Base-by-base conservation (phyloP, 2,113 vertebrate genomes). In the Parus major region DNA sequence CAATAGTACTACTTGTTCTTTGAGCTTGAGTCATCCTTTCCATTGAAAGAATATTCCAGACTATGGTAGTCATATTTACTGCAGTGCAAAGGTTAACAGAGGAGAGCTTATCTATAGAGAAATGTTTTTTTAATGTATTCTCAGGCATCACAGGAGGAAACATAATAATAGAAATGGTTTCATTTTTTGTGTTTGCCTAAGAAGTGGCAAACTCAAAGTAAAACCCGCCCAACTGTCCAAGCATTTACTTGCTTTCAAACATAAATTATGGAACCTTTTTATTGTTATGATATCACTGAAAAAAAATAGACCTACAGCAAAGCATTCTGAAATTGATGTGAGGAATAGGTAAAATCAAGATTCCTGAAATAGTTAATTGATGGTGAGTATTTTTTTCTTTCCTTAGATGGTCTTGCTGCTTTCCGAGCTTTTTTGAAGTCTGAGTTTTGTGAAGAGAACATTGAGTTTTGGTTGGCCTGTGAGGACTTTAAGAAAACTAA, bases 371-470 rank as follows among this genome's bases (percentile, higher is more conserved):
- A 42, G 33, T 89, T 68, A 92, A 53, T 50, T 69, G 13, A 86
- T 55, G 23, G 24, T 21, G 20, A 47, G 6, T 35, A 10, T 12
- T 15, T 47, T n/a, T 81, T 44, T 24, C 19, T 86, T 88, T 66
- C 33, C 60, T 63, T 84, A 96, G 96, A 97, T 92, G 95, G 96
- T 75, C 95, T 97, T 78, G 95, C 93, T 90, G 94, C 98, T 87
- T 99, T 99, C 90, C 92, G 97, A 88, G 97, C 96, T 80, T 99
- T 99, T 97, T 93, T 99, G 88, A 98, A 97, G 95, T 99, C 99
- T 0, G 99, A 99, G 82, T 99, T 98, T 97, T 99, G 99, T 4
- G 97, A 99, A 87, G 99, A 99, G 96, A 99, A 99, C 95, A 98
- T 99, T 0, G 98, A 98, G 64, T 99, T 99, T 98, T 99, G 99